Evolutionary conservation across 23 tunicate genomes (phyloP), one percentile per base, ranked within the genome.

Genomic region (Halocynthia roretzi): DNA sequence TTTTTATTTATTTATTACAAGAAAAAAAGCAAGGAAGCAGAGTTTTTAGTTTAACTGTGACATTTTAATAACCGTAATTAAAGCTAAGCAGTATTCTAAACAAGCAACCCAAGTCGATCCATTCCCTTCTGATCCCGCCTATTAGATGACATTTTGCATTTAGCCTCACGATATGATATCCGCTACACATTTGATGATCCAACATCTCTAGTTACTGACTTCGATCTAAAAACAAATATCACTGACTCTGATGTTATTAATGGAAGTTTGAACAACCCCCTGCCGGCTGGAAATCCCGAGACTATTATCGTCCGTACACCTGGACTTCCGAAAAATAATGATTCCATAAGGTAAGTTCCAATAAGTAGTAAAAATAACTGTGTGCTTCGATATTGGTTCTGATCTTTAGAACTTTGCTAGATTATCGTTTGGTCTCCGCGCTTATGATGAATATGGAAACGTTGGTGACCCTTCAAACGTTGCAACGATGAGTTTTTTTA

Each of bases 131-230:
- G 44, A 31, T 31, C n/a, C n/a, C n/a, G 44, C 44, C 4, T 31
- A 31, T 31, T 31, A 31, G 14, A 71, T 53, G 11, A 20, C 70
- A 9, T 65, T 40, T 60, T 31, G 12, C 10, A 48, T 31, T 8
- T 62, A 81, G 84, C 84, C 14, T 81, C 84, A 7, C 54, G 40
- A 15, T 83, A 83, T 61, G 87, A 83, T 61, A 64, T 83, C 0
- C 81, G 87, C 8, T 83, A 76, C 54, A 23, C 75, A 8, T 18
- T 75, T 19, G 58, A 76, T 61, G 68, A 76, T 77, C 44, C 56
- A 6, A 66, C 62, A 44, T 40, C 10, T 40, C 52, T 83, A 60
- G 57, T 68, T 12, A 7, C 64, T 31, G 54, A 76, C 52, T 83
- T 66, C 31, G 76, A 23, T 11, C 53, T 56, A 8, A 56, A 66